Base-by-base conservation (phyloP, 2,797 vertebrate genomes). In the Takifugu rubripes region DNA sequence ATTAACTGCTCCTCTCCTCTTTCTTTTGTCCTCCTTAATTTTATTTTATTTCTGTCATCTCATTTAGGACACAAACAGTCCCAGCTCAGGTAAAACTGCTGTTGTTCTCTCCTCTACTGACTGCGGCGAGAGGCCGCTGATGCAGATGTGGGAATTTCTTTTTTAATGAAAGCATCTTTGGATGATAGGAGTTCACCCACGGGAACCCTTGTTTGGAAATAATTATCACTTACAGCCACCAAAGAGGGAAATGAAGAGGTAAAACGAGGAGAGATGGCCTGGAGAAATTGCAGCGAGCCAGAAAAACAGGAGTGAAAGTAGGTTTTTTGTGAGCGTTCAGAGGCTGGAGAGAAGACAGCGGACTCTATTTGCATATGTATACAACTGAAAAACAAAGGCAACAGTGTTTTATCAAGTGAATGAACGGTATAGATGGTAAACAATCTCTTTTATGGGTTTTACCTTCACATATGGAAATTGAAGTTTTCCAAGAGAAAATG, bases 151-250 rank as follows among this genome's bases (percentile, higher is more conserved):
- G 67, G 82, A 84, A 75, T 83, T 79, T 84, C 77, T 84, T 83
- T 79, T 84, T 77, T 84, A 88, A 88, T 85, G 79, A 86, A 87
- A 68, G 66, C 75, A 64, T 74, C 75, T 73, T 80, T 65, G 76
- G 82, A 86, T 79, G 82, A 82, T 83, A 65, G 61, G 45, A 59
- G 51, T 64, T 74, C 66, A 74, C 83, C 78, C 81, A 60, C 51
- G 84, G 81, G 86, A 89, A 65, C 54, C 62, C 81, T 84, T 88
- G 86, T 88, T 89, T 89, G 79, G 80, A 89, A 84, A 86, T 88
- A 88, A 89, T 89, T 83, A 88, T 87, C 77, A 82, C 77, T 74
- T 84, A 75, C 85, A 88, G 87, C 84, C 85, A 82, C 77, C 62
- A 58, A 68, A 77, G 59, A 52, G 66, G 61, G 51, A 16, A n/a